Evolutionary conservation across 2,888 invertebrate species (phyloP).

Genomic region (Ernsta delagoae): DNA sequence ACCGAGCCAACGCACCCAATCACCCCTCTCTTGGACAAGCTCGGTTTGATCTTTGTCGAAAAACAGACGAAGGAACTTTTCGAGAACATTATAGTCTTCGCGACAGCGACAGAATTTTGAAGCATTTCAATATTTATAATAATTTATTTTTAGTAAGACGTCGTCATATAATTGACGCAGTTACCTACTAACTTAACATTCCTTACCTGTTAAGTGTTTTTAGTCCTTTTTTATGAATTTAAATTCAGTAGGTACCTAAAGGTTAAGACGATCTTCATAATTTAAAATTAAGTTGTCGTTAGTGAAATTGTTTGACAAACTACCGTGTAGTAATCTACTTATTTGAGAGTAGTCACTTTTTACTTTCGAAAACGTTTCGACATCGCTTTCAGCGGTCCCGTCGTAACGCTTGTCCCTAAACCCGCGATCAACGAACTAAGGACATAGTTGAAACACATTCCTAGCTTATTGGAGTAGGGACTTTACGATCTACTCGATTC

Average conservation of each 20-base stretch:
- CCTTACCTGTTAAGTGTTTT: too few species aligned
- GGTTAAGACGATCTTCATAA: too few species aligned
- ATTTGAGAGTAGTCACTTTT: too few species aligned
- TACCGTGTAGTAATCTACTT: too few species aligned
- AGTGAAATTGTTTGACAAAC: too few species aligned
- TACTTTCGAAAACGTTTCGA: constrained; percentile 16
- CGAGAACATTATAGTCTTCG: neutral
- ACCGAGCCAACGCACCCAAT: constrained; percentile 67
- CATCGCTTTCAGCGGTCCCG: constrained; percentile 17
- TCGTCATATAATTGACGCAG: too few species aligned
- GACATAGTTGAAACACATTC: constrained; percentile 62
- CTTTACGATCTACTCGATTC: constrained; percentile 54
- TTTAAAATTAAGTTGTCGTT: too few species aligned
- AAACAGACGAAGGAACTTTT: constrained; percentile 38
- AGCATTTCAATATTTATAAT: neutral
- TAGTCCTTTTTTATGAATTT: too few species aligned
- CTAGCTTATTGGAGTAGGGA: constrained; percentile 51
- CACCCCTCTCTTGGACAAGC: constrained; percentile 65
- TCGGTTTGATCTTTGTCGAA: constrained; percentile 47
- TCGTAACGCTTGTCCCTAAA: constrained; percentile 22
- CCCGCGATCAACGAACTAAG: constrained; percentile 62
- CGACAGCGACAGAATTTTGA: neutral
- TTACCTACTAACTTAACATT: too few species aligned
- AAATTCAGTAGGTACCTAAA: too few species aligned
- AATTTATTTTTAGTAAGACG: too few species aligned